phyloP scores from a whole-genome alignment of 2,888 invertebrate species.

The Apodemia hepburni region DNA sequence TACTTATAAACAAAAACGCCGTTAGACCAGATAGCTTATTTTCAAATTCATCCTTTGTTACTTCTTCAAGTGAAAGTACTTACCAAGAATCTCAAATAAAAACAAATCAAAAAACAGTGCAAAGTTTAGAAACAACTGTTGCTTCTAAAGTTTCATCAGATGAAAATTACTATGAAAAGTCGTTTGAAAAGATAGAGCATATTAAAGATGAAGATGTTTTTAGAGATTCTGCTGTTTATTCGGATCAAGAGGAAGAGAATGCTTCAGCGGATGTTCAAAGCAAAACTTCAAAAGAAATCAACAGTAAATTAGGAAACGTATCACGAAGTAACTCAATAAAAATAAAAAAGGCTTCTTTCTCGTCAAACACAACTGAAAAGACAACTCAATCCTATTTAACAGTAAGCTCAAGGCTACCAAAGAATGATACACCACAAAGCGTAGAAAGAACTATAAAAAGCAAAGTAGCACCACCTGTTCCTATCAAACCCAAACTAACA shows the following conservation, averaged over 20 bases:
- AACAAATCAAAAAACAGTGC: conserved; percentile 30
- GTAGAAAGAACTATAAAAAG: conserved; percentile 58
- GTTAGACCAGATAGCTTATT: conserved; percentile 76
- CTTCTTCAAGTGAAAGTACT: conserved; percentile 76
- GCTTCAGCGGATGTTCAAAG: conserved; percentile 40
- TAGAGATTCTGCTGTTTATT: conserved; percentile 91
- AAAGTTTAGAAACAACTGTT: conserved; percentile 34
- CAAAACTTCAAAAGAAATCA: conserved; percentile 43
- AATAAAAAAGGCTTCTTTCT: conserved; percentile 46
- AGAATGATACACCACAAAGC: conserved; percentile 28
- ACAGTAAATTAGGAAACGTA: conserved; percentile 51
- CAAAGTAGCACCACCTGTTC: conserved; percentile 82
- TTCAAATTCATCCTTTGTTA: conserved; percentile 79
- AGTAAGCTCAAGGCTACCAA: conserved; percentile 39
- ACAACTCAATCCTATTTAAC: conserved; percentile 42
- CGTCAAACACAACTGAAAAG: conserved; percentile 42
- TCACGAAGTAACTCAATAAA: conserved; percentile 54
- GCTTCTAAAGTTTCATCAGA: conserved; percentile 59
- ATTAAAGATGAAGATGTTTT: conserved; percentile 85
- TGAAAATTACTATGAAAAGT: conserved; percentile 88
- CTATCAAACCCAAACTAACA: conserved; percentile 79
- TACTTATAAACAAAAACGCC: conserved; percentile 82
- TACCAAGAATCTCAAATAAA: conserved; percentile 53
- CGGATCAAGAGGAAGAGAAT: conserved; percentile 84
- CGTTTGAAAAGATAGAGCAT: conserved; percentile 87